Percentiles rank a stretch among this genome's conserved stretches.
phyloP scores from a whole-genome alignment of 2,113 vertebrate genomes.

The Paradoxurus hermaphroditus region DNA sequence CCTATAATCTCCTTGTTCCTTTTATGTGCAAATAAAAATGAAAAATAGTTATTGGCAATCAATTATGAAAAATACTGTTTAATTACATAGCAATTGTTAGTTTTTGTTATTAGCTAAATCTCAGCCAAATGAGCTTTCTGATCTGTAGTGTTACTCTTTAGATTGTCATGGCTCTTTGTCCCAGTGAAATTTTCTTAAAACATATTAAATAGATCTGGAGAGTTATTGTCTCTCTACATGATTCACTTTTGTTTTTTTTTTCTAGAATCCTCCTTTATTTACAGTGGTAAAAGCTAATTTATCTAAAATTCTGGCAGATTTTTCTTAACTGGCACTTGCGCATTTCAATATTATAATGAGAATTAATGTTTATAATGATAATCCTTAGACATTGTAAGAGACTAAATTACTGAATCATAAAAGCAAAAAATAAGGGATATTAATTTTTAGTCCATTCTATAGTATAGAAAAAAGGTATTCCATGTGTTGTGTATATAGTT shows the following conservation, averaged over 20 bases:
- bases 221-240: not conserved
- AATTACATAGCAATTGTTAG: not conserved
- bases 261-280: not conserved
- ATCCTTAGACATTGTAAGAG: not conserved
- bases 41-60: not conserved
- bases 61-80: not conserved
- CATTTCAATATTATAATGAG: not conserved
- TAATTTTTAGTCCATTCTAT: not conserved
- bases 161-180: not conserved
- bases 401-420: not conserved
- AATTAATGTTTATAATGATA: not conserved
- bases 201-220: not conserved
- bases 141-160: not conserved
- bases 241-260: not conserved
- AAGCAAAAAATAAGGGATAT: not conserved
- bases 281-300: not conserved
- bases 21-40: conserved; percentile 4
- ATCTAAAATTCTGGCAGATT: not conserved
- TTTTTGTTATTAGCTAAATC: conserved; percentile 12
- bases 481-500: not conserved
- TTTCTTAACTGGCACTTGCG: conserved; percentile 10
- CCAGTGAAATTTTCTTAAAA: not conserved
- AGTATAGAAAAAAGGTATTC: not conserved
- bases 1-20: not conserved
- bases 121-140: not conserved